A percentile compares a stretch with the other conserved stretches of the same genome.
These are phyloP conservation scores for Brachionus calyciflorus DNA, from an alignment of 1,140 invertebrate species.

Conservation along the genomic window DNA sequence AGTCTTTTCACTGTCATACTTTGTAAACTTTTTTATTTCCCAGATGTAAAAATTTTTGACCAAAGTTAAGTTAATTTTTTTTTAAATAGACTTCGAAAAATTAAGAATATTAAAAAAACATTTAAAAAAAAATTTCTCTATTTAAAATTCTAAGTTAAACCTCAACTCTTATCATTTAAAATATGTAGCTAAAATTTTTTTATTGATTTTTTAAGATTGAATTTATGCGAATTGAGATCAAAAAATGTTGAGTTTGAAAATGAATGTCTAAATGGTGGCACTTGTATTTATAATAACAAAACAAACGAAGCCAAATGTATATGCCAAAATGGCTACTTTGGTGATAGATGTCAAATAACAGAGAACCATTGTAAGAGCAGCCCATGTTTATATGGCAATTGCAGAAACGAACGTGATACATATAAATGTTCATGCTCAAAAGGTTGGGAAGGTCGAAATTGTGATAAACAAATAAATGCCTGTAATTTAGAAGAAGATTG, in stretches of 20 bases:
- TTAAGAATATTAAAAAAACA: too few relatives aligned
- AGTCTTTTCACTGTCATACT: too few relatives aligned
- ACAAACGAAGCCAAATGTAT: slow-evolving; percentile 21
- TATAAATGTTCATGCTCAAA: slow-evolving; percentile 15
- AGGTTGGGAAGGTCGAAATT: slow-evolving; percentile 7
- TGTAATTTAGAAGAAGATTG: slow-evolving; percentile 52
- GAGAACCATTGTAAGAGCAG: slow-evolving; percentile 2
- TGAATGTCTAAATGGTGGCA: slow-evolving; percentile 40
- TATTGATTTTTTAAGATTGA: too few relatives aligned
- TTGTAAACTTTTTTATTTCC: too few relatives aligned
- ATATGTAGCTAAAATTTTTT: too few relatives aligned
- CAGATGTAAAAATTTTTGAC: too few relatives aligned
- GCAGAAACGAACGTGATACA: neutral
- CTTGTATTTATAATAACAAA: slow-evolving; percentile 19
- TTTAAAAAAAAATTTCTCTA: too few relatives aligned
- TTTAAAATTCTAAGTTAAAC: too few relatives aligned
- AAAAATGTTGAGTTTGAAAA: slow-evolving; percentile 37
- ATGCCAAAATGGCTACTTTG: neutral
- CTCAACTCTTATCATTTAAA: too few relatives aligned
- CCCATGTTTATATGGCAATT: slow-evolving; percentile 37
- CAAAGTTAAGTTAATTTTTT: too few relatives aligned
- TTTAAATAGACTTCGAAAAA: too few relatives aligned
- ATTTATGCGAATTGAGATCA: slow-evolving; percentile 33
- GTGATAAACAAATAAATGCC: slow-evolving; percentile 52
- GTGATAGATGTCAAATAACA: slow-evolving; percentile 33